These are phyloP conservation scores for Cecidostiba fungosa DNA, from an alignment of 2,888 invertebrate genomes.

Conservation along the genomic window DNA sequence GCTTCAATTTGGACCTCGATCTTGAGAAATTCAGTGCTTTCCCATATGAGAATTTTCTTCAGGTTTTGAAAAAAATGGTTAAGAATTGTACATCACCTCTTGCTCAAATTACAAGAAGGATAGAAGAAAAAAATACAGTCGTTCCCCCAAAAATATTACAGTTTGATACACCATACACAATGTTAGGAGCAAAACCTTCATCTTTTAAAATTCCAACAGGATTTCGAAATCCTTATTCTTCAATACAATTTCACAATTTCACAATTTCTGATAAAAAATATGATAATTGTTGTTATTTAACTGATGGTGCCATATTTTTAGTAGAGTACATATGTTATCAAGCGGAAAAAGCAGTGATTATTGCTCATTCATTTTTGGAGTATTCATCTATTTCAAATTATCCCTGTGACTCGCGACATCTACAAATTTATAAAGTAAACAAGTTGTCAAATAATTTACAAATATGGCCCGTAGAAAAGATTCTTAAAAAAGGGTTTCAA, in stretches of 20 bases:
- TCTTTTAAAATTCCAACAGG: not conserved
- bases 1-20: not conserved
- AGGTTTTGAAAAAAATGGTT: conserved; percentile 15
- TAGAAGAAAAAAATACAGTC: not conserved
- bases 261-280: not conserved
- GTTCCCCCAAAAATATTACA: not conserved
- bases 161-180: not conserved
- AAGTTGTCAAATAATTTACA: too few relatives aligned
- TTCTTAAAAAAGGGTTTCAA: conserved; percentile 15
- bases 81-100: not conserved
- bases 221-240: not conserved
- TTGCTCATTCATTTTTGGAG: not conserved
- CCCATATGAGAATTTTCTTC: conserved; percentile 1
- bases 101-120: conserved; percentile 13
- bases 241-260: conserved; percentile 5
- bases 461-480: not conserved
- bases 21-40: conserved; percentile 37
- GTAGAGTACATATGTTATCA: conserved; percentile 25
- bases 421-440: too few relatives aligned
- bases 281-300: conserved; percentile 33
- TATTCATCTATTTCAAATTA: conserved; percentile 5
- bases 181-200: not conserved
- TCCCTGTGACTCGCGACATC: not conserved
- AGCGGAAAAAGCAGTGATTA: not conserved
- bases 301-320: not conserved